A percentile compares a stretch with the other conserved stretches of the same genome.
These are phyloP conservation scores for Lophotriccus pileatus DNA, from an alignment of 2,797 vertebrate genomes.

Conservation along the genomic window DNA sequence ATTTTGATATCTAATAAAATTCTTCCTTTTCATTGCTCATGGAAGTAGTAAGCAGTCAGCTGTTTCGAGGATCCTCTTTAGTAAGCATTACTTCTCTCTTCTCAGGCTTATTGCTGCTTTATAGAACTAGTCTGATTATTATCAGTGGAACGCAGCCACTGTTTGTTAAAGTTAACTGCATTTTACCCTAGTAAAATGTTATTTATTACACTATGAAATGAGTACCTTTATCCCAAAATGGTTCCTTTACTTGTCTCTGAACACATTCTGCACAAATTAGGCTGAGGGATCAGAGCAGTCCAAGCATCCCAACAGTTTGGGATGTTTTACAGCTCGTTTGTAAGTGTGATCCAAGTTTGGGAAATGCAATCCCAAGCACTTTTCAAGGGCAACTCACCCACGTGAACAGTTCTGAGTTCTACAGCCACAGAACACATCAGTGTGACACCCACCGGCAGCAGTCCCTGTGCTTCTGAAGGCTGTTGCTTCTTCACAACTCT, in stretches of 20 bases:
- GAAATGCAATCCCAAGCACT: not conserved
- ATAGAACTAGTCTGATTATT: not conserved
- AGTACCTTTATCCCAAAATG: not conserved
- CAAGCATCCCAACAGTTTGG: not conserved
- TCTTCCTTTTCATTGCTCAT: not conserved
- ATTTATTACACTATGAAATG: not conserved
- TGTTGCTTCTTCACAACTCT: not conserved
- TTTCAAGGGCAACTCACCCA: constrained; percentile 39
- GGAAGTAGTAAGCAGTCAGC: not conserved
- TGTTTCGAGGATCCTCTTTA: not conserved
- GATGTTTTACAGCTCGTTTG: not conserved
- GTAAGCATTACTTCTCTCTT: not conserved
- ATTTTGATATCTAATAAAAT: not conserved
- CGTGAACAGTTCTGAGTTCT: not conserved
- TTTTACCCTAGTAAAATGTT: not conserved
- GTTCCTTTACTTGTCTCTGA: not conserved
- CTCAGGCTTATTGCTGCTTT: not conserved
- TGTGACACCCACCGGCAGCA: not conserved
- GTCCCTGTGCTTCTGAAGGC: not conserved
- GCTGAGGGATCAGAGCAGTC: not conserved
- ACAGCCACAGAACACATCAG: not conserved
- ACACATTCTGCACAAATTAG: not conserved
- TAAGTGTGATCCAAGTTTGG: not conserved
- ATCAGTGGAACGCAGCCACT: not conserved
- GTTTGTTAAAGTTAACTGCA: not conserved